These are phyloP conservation scores for Nettapus auritus DNA, from an alignment of 2,113 vertebrate species.

Conservation along the genomic window DNA sequence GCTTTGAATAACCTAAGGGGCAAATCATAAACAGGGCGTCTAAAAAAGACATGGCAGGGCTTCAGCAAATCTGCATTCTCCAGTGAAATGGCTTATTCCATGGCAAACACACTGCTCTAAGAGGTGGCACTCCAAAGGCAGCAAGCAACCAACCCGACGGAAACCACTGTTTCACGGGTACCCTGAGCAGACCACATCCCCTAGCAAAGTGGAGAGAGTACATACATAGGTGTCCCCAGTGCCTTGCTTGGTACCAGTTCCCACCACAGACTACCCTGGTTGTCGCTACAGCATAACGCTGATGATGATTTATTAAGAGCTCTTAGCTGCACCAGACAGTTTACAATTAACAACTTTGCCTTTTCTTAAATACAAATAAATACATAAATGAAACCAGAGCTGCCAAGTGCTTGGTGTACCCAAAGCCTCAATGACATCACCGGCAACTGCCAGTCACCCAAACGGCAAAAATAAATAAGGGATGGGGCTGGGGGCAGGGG, in stretches of 20 bases:
- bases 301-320: constrained; percentile 68
- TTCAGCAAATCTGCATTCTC: not conserved
- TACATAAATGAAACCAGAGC: constrained; percentile 62
- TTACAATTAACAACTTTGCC: constrained; percentile 67
- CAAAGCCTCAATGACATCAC: constrained; percentile 59
- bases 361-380: constrained; percentile 68
- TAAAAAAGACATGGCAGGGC: not conserved
- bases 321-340: constrained; percentile 56
- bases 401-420: constrained; percentile 54
- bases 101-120: not conserved
- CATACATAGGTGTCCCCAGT: rapidly evolving
- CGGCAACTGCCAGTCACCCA: constrained; percentile 34
- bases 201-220: not conserved
- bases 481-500: not conserved
- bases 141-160: not conserved
- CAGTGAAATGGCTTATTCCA: not conserved
- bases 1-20: not conserved
- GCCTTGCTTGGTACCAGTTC: not conserved
- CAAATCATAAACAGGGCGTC: not conserved
- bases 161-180: not conserved
- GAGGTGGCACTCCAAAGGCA: not conserved
- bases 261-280: not conserved
- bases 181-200: not conserved
- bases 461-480: constrained; percentile 57
- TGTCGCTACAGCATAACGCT: not conserved